Evolutionary conservation across 2,888 invertebrate genomes (phyloP).

Genomic region (Nomada ruficornis): DNA sequence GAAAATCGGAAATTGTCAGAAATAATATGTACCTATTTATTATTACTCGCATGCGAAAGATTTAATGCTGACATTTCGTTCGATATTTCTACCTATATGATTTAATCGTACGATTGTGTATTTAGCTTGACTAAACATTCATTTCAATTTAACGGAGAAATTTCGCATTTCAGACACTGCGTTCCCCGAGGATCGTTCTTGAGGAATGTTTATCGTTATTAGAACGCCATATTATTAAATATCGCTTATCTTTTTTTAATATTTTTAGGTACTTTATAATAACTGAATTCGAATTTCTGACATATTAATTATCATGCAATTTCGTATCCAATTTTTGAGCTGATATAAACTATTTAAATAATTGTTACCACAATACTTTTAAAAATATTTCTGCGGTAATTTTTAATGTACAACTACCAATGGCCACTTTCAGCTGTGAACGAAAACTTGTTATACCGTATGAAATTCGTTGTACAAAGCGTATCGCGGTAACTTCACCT

Average conservation of each 20-base stretch:
- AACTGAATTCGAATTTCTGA: background rate
- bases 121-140: conserved; percentile 14
- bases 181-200: background rate
- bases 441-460: background rate
- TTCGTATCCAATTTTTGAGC: too few species aligned
- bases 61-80: background rate
- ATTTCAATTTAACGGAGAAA: conserved; percentile 18
- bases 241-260: background rate
- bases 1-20: background rate
- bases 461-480: background rate
- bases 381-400: too few species aligned
- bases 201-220: background rate
- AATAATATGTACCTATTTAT: background rate
- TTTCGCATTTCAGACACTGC: background rate
- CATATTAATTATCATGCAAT: background rate
- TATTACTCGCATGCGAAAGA: background rate
- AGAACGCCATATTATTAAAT: background rate
- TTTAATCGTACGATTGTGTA: background rate
- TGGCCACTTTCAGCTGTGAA: background rate
- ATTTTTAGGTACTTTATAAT: background rate
- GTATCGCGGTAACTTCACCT: conserved; percentile 7
- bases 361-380: too few species aligned
- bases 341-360: too few species aligned
- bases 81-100: background rate
- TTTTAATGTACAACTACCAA: background rate